Evolutionary conservation across 2,113 vertebrate species (phyloP).

Genomic region (Phainopepla nitens): DNA sequence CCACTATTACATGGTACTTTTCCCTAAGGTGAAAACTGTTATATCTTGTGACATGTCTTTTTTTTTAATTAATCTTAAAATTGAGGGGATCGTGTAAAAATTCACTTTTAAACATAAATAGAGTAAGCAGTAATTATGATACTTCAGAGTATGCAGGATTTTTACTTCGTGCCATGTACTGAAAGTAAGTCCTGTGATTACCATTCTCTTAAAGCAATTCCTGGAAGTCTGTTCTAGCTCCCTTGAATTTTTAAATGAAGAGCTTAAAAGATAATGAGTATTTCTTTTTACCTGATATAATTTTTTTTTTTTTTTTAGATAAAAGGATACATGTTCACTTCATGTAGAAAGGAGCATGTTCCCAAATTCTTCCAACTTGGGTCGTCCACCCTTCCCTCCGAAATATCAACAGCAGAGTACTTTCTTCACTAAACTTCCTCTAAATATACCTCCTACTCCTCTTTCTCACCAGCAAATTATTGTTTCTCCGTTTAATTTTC

Average conservation of each 20-base stretch:
- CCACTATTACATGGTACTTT: not conserved
- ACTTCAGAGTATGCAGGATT: not conserved
- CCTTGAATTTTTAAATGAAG: not conserved
- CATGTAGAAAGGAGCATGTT: slow-evolving; percentile 78
- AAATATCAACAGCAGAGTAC: slow-evolving; percentile 43
- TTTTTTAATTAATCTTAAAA: not conserved
- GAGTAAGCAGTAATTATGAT: not conserved
- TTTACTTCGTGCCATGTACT: not conserved
- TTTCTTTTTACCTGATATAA: not conserved
- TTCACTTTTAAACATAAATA: not conserved
- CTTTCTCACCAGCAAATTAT: slow-evolving; percentile 58
- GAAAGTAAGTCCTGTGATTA: not conserved
- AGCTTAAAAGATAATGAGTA: not conserved
- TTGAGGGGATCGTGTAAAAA: not conserved
- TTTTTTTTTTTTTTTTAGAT: slow-evolving; percentile 9
- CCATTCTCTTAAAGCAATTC: not conserved
- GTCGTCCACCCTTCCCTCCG: slow-evolving; percentile 65
- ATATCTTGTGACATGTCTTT: not conserved
- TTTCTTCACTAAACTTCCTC: slow-evolving; percentile 31
- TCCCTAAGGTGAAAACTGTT: not conserved
- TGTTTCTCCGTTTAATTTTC: slow-evolving; percentile 52
- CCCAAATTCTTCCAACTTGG: slow-evolving; percentile 73
- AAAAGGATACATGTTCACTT: slow-evolving; percentile 71
- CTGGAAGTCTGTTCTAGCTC: not conserved
- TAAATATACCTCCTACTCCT: slow-evolving; percentile 40